These are phyloP conservation scores for Drosophila lowei DNA, from an alignment of 1,140 invertebrate species.

Conservation along the genomic window DNA sequence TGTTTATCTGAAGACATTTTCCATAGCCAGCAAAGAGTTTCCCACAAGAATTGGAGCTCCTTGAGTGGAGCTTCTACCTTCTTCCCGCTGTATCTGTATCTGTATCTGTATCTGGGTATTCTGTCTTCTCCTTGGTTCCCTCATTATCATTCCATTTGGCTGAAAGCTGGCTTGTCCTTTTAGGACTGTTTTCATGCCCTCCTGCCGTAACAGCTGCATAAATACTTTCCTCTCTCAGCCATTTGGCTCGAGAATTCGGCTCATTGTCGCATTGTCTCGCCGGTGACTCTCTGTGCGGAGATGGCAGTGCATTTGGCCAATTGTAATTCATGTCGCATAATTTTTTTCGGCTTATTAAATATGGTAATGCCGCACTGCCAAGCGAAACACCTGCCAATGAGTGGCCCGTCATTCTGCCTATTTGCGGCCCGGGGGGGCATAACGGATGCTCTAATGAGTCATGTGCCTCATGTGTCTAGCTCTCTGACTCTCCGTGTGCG, in stretches of 20 bases:
- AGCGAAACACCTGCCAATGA: slow-evolving; percentile 51
- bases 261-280: slow-evolving; percentile 16
- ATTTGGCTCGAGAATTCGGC: slow-evolving; percentile 33
- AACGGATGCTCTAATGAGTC: slow-evolving; percentile 63
- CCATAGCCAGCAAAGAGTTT: no score
- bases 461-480: slow-evolving; percentile 34
- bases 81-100: no score
- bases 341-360: slow-evolving; percentile 57
- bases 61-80: neutral
- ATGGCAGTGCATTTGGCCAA: slow-evolving; percentile 52
- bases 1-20: no score
- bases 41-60: no score
- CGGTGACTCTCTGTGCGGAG: slow-evolving; percentile 11
- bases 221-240: slow-evolving; percentile 48
- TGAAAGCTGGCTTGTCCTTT: slow-evolving; percentile 25
- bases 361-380: slow-evolving; percentile 57
- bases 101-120: neutral
- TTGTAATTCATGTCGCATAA: slow-evolving; percentile 63
- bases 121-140: slow-evolving; percentile 7
- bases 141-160: slow-evolving; percentile 49
- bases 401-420: slow-evolving; percentile 36
- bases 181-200: slow-evolving; percentile 17
- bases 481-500: slow-evolving; percentile 10
- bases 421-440: no score
- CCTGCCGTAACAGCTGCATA: slow-evolving; percentile 48